phyloP scores from a whole-genome alignment of 2,113 vertebrate species.

The Lepus timidus region DNA sequence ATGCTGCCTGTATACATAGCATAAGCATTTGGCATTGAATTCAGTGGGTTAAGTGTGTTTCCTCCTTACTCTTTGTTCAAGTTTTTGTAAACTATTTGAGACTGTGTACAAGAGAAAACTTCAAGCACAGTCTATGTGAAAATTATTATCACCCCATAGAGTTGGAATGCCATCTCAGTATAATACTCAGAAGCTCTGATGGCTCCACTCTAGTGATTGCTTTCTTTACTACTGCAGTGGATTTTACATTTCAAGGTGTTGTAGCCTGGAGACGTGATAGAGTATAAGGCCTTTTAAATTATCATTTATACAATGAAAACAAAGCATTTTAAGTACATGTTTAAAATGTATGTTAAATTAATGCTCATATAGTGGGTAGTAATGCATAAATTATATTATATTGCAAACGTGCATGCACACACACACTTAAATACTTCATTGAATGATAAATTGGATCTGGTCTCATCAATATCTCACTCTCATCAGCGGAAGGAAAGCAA shows the following conservation, averaged over 20 bases:
- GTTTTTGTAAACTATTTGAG: neutral
- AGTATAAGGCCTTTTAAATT: neutral
- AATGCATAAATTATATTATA: neutral
- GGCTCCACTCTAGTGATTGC: neutral
- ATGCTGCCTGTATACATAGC: neutral
- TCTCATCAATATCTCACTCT: neutral
- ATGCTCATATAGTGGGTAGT: neutral
- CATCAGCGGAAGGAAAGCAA: neutral
- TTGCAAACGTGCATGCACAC: neutral
- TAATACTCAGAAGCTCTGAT: neutral
- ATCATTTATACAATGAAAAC: neutral
- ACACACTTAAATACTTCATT: neutral
- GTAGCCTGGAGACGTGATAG: neutral
- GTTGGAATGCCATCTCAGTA: neutral
- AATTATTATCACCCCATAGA: neutral
- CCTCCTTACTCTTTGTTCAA: neutral
- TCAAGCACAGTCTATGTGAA: neutral
- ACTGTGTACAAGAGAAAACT: neutral
- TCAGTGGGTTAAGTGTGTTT: neutral
- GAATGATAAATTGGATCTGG: neutral
- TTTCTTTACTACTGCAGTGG: neutral
- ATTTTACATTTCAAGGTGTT: slow-evolving; percentile 1
- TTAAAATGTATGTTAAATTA: neutral
- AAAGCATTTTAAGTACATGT: neutral
- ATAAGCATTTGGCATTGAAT: neutral